A percentile compares a stretch with the other conserved stretches of the same genome.
Conservation (phyloP, 2,113 vertebrate species). For the Campylomormyrus tamandua region DNA sequence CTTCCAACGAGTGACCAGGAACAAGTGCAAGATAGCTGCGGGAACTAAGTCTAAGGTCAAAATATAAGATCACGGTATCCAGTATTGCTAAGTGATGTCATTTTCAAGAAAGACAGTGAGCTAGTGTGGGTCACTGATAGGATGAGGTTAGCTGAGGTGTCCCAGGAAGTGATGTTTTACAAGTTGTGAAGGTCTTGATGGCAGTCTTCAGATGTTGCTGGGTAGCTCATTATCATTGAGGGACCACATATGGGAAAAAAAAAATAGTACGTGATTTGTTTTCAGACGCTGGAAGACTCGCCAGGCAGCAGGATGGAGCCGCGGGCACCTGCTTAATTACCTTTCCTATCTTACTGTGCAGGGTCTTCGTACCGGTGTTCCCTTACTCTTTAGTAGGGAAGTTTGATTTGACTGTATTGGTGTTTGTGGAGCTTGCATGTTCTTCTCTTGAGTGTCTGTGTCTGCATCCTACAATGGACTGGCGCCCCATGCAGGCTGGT, state of each 20-base stretch:
- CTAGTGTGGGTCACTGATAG: not conserved
- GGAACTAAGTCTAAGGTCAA: not conserved
- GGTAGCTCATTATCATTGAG: not conserved
- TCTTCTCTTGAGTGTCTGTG: not conserved
- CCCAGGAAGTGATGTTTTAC: not conserved
- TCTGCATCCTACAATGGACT: not conserved
- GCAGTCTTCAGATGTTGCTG: not conserved
- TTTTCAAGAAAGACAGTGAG: not conserved
- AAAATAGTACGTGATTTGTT: not conserved
- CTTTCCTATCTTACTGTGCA: not conserved
- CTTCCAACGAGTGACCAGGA: not conserved
- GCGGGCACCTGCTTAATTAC: not conserved
- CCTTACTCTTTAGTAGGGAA: not conserved
- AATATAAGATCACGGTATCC: not conserved
- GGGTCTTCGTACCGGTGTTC: not conserved
- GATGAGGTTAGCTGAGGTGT: not conserved
- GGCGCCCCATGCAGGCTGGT: not conserved
- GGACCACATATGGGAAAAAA: not conserved
- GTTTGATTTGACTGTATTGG: not conserved
- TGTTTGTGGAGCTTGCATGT: not conserved
- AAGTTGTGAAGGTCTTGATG: not conserved
- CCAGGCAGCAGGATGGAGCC: not conserved
- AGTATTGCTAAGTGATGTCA: not conserved
- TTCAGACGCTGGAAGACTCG: not conserved
- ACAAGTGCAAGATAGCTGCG: not conserved